These are phyloP conservation scores for Exaiptasia diaphana DNA, from an alignment of 64 coral and sea anemone species.

Conservation along the genomic window DNA sequence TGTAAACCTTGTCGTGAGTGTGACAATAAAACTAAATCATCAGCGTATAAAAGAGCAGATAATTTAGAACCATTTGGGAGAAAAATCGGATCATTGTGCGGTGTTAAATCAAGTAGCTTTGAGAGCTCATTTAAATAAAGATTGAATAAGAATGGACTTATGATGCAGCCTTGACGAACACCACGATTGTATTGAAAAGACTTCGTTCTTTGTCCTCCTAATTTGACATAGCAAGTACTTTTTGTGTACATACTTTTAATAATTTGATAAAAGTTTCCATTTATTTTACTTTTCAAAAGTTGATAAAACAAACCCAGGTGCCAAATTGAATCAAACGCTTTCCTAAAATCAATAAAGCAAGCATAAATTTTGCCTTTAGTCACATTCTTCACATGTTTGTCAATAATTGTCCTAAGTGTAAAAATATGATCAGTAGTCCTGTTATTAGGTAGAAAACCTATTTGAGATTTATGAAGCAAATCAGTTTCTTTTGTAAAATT, in stretches of 20 bases:
- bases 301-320: no score
- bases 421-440: no score
- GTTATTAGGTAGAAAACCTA: no score
- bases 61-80: slow-evolving; percentile 26
- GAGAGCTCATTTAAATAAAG: slow-evolving; percentile 31
- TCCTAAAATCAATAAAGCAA: no score
- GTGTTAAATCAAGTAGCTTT: neutral
- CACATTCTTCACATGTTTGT: no score
- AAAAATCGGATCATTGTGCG: neutral
- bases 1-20: neutral
- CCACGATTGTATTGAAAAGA: neutral
- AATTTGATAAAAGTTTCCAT: slow-evolving; percentile 6
- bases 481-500: no score
- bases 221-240: slow-evolving; percentile 3
- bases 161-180: slow-evolving; percentile 16
- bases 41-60: neutral
- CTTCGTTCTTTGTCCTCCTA: neutral
- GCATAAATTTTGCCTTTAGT: no score
- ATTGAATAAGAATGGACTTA: slow-evolving; percentile 15
- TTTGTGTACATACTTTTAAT: slow-evolving; percentile 41
- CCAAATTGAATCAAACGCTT: no score
- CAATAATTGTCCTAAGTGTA: no score
- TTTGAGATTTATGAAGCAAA: no score
- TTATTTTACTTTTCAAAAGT: no score
- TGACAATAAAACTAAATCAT: slow-evolving; percentile 38